Base-by-base conservation (phyloP, 2,888 invertebrate genomes). In the Melanostoma mellinum region DNA sequence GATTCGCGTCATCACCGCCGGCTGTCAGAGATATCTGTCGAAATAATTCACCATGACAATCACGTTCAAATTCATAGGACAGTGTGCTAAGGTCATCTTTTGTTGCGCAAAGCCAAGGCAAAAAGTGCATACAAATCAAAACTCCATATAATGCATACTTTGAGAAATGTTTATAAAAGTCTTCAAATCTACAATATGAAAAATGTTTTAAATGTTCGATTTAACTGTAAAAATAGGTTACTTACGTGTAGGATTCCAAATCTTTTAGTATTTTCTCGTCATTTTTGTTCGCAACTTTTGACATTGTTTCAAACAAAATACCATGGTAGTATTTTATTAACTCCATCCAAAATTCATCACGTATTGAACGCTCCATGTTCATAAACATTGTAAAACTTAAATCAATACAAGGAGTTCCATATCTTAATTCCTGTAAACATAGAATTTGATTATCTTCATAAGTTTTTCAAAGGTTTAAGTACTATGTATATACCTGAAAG, bases 101-200 rank as follows among this genome's bases (percentile, higher is more conserved):
- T 38, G 65, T 86, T 78, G 89, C 89, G 10, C 88, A 73, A 53
- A 89, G 86, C 90, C 90, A 91, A 3, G 90, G 91, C 79, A 90
- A 67, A 38, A 90, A 91, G 72, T 90, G 89, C 81, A 90, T 88
- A 65, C 88, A 89, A 42, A 91, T 85, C 86, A 90, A 85, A 2
- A 87, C 88, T 1, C 91, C 91, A 84, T 91, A 91, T 65, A 91
- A 88, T 6, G 89, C 91, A 71, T 89, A 90, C 44, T 89, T 89
- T 3, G 87, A 86, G 61, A 90, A 91, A 78, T 91, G 91, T 3
- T 78, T 65, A 78, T 88, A 85, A 52, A 91, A 91, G 1, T 87
- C 86, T 2, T 88, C 87, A 68, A 86, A 90, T 48, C 89, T 90
- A 44, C 5, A 40, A 40, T 44, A 56, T 46, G 46, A 61, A 38